Evolutionary conservation across 2,888 invertebrate species (phyloP), one percentile per base, ranked within the genome.

Genomic region (Aleiodes leptofemur): DNA sequence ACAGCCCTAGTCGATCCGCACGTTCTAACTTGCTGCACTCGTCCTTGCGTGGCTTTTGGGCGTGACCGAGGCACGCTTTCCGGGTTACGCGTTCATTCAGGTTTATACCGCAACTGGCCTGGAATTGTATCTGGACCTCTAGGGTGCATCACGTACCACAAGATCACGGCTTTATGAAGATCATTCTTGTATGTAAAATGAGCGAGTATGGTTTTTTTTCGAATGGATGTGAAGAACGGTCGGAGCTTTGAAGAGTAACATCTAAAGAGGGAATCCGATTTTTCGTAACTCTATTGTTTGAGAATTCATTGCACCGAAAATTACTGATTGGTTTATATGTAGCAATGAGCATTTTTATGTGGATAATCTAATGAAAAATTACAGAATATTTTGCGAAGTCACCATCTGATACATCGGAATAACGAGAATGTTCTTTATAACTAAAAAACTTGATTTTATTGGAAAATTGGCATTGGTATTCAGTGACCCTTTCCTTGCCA

Each of bases 81-180:
- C 81, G 77, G 81, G 82, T 82, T 82, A 82, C 76, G 72, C 59
- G 53, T 73, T 73, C 43, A 79, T 79, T 79, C 79, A 79, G 74
- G 70, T 72, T 50, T n/a, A 31, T 31, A 38, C 38, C 51, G 31
- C 51, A 50, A 69, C n/a, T 57, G 55, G 53, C 51, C 29, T 50
- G 43, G 48, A 57, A 56, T 43, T 16, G 56, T 59, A 68, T 70
- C 73, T 55, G 73, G 11, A 43, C 53, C 51, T 29, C 66, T 23
- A 13, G 55, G 56, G 56, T 56, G 16, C 34, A 69, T 56, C 69
- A 69, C 69, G 69, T 69, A 69, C 56, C 13, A 38, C 16, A 9
- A 53, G 16, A 69, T 69, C 69, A 69, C 56, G 69, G 31, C 16
- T 69, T 43, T 34, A 69, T 43, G 69, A 43, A 69, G 43, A 23